Evolutionary conservation across 2,888 invertebrate genomes (phyloP).

Genomic region (Choristoneura rosaceana): DNA sequence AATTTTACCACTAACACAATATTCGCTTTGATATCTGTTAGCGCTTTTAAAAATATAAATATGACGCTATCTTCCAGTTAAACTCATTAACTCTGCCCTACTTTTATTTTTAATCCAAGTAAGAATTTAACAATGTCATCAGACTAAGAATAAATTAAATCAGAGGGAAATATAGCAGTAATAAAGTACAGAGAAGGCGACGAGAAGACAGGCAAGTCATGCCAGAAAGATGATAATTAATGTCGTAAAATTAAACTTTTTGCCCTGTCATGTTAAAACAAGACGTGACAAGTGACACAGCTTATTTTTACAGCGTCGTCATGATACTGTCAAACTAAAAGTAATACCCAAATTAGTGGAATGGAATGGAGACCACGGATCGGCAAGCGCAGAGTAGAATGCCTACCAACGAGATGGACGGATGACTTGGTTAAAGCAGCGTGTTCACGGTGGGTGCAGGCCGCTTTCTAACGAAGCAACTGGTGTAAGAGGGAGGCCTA

Average conservation of each 20-base stretch:
- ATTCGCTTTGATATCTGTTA: no score
- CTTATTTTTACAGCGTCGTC: conserved; percentile 12
- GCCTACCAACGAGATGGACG: no score
- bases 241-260: conserved; percentile 40
- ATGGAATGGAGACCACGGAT: no score
- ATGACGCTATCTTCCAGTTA: background rate
- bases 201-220: conserved; percentile 33
- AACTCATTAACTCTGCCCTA: background rate
- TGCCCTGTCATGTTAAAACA: conserved; percentile 35
- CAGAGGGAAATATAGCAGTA: conserved; percentile 33
- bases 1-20: no score
- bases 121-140: conserved; percentile 3
- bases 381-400: no score
- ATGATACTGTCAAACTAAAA: background rate
- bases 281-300: conserved; percentile 30
- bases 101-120: conserved; percentile 8
- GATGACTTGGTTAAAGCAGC: no score
- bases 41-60: no score
- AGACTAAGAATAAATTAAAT: conserved; percentile 20
- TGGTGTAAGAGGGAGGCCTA: no score
- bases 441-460: no score
- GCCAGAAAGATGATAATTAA: conserved; percentile 36
- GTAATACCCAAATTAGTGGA: no score
- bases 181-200: conserved; percentile 34
- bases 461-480: no score